Base-by-base conservation (phyloP, 2,113 vertebrate genomes). In the Dasypus novemcinctus region DNA sequence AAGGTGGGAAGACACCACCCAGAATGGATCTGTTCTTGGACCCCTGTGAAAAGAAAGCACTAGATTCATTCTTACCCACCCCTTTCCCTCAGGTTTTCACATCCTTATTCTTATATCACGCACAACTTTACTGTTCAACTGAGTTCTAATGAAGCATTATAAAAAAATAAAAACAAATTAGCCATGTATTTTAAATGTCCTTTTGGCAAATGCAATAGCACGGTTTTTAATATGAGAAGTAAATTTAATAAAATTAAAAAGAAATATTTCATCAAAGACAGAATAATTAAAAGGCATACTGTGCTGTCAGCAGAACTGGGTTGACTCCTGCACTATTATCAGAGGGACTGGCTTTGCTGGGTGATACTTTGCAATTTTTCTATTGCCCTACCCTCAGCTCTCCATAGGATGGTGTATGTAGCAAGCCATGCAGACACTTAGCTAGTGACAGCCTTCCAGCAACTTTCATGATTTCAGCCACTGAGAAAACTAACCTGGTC, bases 201-300 rank as follows among this genome's bases (percentile, higher is more conserved):
- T 80, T 97, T 83, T 96, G 96, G 97, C 97, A 98, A 98, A 93
- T 97, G 95, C 91, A 97, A 97, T 57, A 87, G 92, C 92, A 90
- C 89, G 90, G 95, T 6, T 94, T 96, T 97, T 98, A 98, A 97
- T 97, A 96, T 43, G 78, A 98, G 96, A 96, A 98, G 96, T 93
- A 97, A 96, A 98, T 96, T 97, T 98, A 97, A 96, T 98, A 97
- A 96, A 94, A 96, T 93, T 94, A 96, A 96, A 97, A 97, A 97
- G 93, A 84, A 96, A 90, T 97, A 96, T 91, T 97, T 98, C 97
- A 97, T 94, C 61, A 79, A 96, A 92, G 96, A 93, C 93, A 97
- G 94, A 98, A 97, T 98, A 98, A 98, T 98, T 97, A 97, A 97
- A 97, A 98, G 96, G 96, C 89, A 93, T 63, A 95, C 96, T 97